A percentile compares a stretch with the other conserved stretches of the same genome.
These are phyloP conservation scores for Myotis myotis DNA, from an alignment of 2,797 vertebrate genomes.

Conservation along the genomic window DNA sequence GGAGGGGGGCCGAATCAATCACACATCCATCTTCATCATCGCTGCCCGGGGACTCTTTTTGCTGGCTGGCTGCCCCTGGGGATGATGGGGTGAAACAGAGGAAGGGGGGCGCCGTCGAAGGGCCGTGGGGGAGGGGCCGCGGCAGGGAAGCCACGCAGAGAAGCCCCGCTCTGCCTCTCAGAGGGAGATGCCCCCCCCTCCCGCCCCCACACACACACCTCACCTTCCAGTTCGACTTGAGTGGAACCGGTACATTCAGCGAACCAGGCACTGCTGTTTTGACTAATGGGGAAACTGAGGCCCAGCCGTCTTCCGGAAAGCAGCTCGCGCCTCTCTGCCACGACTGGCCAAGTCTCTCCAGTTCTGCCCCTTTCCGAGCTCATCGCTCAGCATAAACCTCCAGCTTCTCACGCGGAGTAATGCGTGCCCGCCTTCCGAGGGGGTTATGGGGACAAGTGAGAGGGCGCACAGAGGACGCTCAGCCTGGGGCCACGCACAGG, in stretches of 20 bases:
- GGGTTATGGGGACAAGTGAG: neutral
- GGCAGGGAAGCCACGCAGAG: neutral
- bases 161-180: accelerated
- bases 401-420: neutral
- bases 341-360: neutral
- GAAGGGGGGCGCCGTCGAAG: conserved; percentile 43
- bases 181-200: neutral
- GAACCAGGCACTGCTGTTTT: accelerated
- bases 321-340: accelerated
- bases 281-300: conserved; percentile 53
- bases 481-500: accelerated
- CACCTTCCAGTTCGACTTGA: neutral
- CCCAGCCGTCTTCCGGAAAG: neutral
- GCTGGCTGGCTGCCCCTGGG: conserved; percentile 86
- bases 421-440: neutral
- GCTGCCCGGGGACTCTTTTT: conserved; percentile 86
- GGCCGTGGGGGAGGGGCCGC: conserved; percentile 24
- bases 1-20: conserved; percentile 88
- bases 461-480: neutral
- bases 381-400: neutral
- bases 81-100: conserved; percentile 83
- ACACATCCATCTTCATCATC: conserved; percentile 90
- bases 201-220: neutral
- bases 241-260: accelerated
- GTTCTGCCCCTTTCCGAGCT: neutral